phyloP scores from a whole-genome alignment of 2,797 vertebrate genomes.

The Cyclura pinguis region DNA sequence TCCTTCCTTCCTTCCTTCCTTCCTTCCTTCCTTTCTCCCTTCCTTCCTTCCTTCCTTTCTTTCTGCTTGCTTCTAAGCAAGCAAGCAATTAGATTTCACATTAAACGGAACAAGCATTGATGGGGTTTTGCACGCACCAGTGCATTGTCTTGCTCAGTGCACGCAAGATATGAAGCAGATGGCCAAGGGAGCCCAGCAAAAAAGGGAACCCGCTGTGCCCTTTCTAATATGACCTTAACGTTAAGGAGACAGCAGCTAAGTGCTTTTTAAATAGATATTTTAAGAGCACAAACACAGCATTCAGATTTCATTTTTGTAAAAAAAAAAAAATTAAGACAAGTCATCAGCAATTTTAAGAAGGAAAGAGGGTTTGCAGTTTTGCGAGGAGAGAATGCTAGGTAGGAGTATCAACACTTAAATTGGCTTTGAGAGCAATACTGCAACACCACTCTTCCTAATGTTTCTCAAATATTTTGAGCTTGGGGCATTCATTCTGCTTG shows the following conservation, averaged over 20 bases:
- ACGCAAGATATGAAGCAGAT: slow-evolving; percentile 64
- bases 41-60: not conserved
- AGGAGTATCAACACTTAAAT: not conserved
- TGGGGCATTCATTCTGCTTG: not conserved
- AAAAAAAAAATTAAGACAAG: not conserved
- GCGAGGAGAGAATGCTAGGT: slow-evolving; percentile 29
- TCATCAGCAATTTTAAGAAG: slow-evolving; percentile 40
- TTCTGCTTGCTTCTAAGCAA: slow-evolving; percentile 41
- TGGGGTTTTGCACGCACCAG: slow-evolving; percentile 37
- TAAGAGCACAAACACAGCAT: not conserved
- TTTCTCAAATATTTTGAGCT: not conserved
- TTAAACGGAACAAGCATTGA: slow-evolving; percentile 45
- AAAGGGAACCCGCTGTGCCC: slow-evolving; percentile 54
- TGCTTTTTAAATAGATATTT: slow-evolving; percentile 20
- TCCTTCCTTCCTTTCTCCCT: not conserved
- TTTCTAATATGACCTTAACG: slow-evolving; percentile 61
- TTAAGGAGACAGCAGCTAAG: slow-evolving; percentile 55
- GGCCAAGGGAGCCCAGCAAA: slow-evolving; percentile 57
- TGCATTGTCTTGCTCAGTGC: slow-evolving; percentile 48
- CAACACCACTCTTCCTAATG: not conserved
- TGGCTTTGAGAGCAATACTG: no score
- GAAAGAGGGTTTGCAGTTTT: slow-evolving; percentile 57
- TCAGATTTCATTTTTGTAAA: not conserved
- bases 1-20: not conserved
- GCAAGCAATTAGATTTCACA: slow-evolving; percentile 39